Conservation (phyloP, 2,113 vertebrate species). For the Otus sunia region DNA sequence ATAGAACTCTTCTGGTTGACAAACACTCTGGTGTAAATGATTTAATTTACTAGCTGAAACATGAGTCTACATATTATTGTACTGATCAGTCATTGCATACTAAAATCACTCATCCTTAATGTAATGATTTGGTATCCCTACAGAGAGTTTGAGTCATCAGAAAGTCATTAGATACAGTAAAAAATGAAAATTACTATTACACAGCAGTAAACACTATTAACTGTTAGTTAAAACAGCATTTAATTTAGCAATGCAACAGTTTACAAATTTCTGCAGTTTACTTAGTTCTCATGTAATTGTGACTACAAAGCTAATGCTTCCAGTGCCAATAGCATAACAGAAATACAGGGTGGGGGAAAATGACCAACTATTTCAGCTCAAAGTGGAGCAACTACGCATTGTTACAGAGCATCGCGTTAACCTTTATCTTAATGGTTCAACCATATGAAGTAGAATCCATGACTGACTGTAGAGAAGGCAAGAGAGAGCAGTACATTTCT, state of each 20-base stretch:
- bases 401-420: not conserved
- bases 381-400: not conserved
- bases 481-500: not conserved
- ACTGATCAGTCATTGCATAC: slow-evolving; percentile 82
- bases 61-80: slow-evolving; percentile 80
- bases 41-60: slow-evolving; percentile 80
- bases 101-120: slow-evolving; percentile 89
- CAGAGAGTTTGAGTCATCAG: slow-evolving; percentile 86
- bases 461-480: not conserved
- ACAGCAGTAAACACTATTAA: slow-evolving; percentile 88
- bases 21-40: slow-evolving; percentile 77
- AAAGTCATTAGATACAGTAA: slow-evolving; percentile 89
- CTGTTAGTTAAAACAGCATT: slow-evolving; percentile 88
- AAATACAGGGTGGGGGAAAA: not conserved
- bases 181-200: slow-evolving; percentile 88
- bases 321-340: slow-evolving; percentile 34
- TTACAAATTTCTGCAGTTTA: slow-evolving; percentile 79
- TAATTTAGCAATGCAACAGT: slow-evolving; percentile 82
- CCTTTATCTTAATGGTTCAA: not conserved
- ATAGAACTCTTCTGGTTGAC: slow-evolving; percentile 74
- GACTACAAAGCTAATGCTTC: slow-evolving; percentile 64
- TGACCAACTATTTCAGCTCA: not conserved
- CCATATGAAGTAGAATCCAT: not conserved
- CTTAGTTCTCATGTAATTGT: slow-evolving; percentile 75
- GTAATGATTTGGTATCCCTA: slow-evolving; percentile 86